A percentile compares a stretch with the other conserved stretches of the same genome.
Evolutionary conservation across 2,888 invertebrate genomes (phyloP).

Genomic region (Conchocele bisecta): DNA sequence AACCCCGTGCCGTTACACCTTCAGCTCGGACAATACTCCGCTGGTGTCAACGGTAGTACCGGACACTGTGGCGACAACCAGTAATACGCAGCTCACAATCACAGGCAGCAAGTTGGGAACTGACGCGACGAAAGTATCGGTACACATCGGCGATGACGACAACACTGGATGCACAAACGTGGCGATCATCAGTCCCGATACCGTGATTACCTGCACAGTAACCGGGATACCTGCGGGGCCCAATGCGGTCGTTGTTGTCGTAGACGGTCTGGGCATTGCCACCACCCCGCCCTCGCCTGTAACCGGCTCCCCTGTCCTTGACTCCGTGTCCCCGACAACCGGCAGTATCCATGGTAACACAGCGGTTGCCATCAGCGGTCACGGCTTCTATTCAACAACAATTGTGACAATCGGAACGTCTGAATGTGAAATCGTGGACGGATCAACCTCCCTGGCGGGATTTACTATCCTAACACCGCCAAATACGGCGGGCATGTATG

Average conservation of each 20-base stretch:
- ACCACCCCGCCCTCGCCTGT: conserved; percentile 15
- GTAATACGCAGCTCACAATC: conserved; percentile 48
- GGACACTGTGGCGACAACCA: conserved; percentile 19
- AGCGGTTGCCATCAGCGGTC: conserved; percentile 56
- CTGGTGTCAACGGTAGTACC: conserved; percentile 47
- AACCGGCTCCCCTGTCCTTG: conserved; percentile 33
- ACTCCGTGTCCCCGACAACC: conserved; percentile 43
- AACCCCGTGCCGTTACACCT: conserved; percentile 47
- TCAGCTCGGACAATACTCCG: conserved; percentile 55
- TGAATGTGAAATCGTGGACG: conserved; percentile 39
- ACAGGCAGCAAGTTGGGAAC: conserved; percentile 57
- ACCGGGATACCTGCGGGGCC: conserved; percentile 59
- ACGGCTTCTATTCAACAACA: conserved; percentile 61
- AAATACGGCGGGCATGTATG: conserved; percentile 46
- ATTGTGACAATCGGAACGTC: conserved; percentile 48
- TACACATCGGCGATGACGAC: conserved; percentile 63
- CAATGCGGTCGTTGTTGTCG: conserved; percentile 38
- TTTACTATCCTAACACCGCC: conserved; percentile 44
- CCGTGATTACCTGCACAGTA: conserved; percentile 60
- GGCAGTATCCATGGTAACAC: conserved; percentile 65
- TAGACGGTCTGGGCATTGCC: conserved; percentile 51
- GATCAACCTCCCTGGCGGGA: conserved; percentile 17
- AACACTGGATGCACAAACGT: no score
- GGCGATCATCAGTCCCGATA: conserved; percentile 33
- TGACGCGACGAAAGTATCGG: conserved; percentile 27